These are phyloP conservation scores for Bhutanitis thaidina DNA, from an alignment of 2,888 invertebrate genomes.

Conservation along the genomic window DNA sequence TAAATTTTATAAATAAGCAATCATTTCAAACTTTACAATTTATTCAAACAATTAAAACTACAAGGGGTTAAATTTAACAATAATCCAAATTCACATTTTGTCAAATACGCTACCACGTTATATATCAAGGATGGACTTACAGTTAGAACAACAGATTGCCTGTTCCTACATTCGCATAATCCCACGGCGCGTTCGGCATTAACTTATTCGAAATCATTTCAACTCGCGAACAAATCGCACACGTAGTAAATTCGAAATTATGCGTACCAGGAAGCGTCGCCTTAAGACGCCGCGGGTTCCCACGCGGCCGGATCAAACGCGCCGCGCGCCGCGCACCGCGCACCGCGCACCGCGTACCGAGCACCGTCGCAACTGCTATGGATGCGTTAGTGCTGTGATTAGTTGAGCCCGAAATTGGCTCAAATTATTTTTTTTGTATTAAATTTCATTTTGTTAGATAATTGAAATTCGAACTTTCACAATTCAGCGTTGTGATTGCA, in stretches of 20 bases:
- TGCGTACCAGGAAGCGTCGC: slow-evolving; percentile 20
- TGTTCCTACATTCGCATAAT: not conserved
- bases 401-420: slow-evolving; percentile 3
- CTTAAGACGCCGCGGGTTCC: slow-evolving; percentile 20
- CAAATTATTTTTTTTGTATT: not conserved
- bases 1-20: too few species aligned
- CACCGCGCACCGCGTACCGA: not conserved
- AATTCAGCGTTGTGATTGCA: too few species aligned
- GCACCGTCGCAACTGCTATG: not conserved
- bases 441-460: not conserved
- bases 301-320: slow-evolving; percentile 23
- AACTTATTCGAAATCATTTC: slow-evolving; percentile 6
- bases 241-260: slow-evolving; percentile 21
- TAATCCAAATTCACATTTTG: too few species aligned
- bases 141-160: not conserved
- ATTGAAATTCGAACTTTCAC: not conserved
- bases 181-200: slow-evolving; percentile 7
- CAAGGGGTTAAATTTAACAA: too few species aligned
- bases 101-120: not conserved
- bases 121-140: not conserved
- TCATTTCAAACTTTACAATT: too few species aligned
- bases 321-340: slow-evolving; percentile 4
- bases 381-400: slow-evolving; percentile 1
- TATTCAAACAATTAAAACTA: too few species aligned
- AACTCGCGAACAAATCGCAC: slow-evolving; percentile 17